These are phyloP conservation scores for Molossus molossus DNA, from an alignment of 2,797 vertebrate species.

Conservation along the genomic window DNA sequence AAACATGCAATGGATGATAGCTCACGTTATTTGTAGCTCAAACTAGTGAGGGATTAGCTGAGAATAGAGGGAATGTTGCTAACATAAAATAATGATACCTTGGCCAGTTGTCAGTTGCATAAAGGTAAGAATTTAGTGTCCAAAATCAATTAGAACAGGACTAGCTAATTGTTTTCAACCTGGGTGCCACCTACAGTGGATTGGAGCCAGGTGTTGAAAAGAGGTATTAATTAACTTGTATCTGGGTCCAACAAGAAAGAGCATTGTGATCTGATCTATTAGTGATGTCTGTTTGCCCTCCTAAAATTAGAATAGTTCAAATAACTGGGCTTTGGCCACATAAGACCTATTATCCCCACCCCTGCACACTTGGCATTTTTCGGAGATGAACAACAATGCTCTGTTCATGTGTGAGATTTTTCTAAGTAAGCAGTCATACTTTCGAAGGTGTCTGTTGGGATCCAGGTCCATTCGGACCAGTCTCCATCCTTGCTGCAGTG, in stretches of 20 bases:
- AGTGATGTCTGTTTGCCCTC: slow-evolving; percentile 6
- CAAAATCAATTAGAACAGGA: slow-evolving; percentile 4
- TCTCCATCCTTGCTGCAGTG: background rate
- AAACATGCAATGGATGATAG: background rate
- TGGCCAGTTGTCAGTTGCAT: slow-evolving; percentile 8
- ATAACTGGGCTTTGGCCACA: background rate
- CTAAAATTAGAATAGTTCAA: slow-evolving; percentile 2
- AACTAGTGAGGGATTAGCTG: slow-evolving; percentile 20
- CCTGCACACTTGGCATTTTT: background rate
- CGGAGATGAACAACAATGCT: background rate
- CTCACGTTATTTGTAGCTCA: slow-evolving; percentile 8
- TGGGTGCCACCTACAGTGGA: background rate
- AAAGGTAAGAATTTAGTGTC: slow-evolving; percentile 24
- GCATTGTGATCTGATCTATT: background rate
- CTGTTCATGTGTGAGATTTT: background rate
- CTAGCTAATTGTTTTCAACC: background rate
- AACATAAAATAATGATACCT: slow-evolving; percentile 26
- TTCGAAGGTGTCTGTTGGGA: background rate
- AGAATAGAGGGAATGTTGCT: slow-evolving; percentile 49
- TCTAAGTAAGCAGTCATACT: background rate
- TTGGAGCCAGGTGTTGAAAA: slow-evolving; percentile 26
- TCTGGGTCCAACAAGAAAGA: slow-evolving; percentile 36
- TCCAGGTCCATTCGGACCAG: background rate
- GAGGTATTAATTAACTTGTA: background rate
- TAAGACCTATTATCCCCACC: background rate